A percentile compares a stretch with the other conserved stretches of the same genome.
These are phyloP conservation scores for Stichopus horrens DNA, from an alignment of 53 echinoderm and acorn worm species.

Conservation along the genomic window DNA sequence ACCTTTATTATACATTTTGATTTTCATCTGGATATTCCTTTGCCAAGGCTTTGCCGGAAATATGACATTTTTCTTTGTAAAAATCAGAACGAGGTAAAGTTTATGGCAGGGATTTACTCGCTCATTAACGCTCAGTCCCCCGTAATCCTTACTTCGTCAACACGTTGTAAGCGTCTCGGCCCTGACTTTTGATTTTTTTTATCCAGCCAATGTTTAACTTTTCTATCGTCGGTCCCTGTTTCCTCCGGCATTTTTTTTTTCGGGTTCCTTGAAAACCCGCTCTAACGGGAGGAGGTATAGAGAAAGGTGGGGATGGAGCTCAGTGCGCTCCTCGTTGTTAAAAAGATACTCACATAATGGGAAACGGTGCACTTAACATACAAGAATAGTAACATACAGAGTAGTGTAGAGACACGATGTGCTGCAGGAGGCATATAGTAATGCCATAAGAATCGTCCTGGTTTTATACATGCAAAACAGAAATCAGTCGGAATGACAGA, in stretches of 20 bases:
- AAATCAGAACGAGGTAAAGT: neutral
- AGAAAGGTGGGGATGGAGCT: too few species aligned
- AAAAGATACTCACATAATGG: too few species aligned
- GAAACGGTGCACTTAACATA: too few species aligned
- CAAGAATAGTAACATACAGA: too few species aligned
- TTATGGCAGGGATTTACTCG: neutral
- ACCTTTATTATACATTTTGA: neutral
- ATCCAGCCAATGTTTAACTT: neutral
- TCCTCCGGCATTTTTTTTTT: neutral
- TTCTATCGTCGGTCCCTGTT: neutral
- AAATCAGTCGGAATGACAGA: too few species aligned
- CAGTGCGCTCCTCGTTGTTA: too few species aligned
- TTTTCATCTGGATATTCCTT: neutral
- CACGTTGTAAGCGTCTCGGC: neutral
- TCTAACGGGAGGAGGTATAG: too few species aligned
- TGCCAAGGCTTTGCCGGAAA: neutral
- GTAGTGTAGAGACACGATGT: too few species aligned
- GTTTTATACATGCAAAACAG: too few species aligned
- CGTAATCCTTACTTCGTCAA: constrained; percentile 32
- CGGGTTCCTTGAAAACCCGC: too few species aligned
- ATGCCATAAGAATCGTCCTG: too few species aligned
- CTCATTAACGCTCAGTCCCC: constrained; percentile 17
- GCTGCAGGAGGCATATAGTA: too few species aligned
- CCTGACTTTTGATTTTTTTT: neutral
- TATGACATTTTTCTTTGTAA: constrained; percentile 9